phyloP scores from a whole-genome alignment of 2,888 invertebrate species.

The Isotomurus palustris region DNA sequence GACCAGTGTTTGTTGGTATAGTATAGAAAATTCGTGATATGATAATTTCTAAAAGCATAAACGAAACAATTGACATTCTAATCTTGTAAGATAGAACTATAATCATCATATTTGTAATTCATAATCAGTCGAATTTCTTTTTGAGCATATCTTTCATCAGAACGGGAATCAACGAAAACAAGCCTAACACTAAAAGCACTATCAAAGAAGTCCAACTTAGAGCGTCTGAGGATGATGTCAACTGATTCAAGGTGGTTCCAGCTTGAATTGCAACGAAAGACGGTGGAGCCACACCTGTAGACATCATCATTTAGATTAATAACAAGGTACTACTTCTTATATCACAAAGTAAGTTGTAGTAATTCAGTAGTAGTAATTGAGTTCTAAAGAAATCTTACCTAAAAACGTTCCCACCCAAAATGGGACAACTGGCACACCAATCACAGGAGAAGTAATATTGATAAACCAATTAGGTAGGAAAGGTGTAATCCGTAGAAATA shows the following conservation, averaged over 20 bases:
- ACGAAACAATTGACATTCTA: no score
- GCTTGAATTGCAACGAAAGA: constrained; percentile 97
- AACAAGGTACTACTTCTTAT: no score
- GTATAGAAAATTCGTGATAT: no score
- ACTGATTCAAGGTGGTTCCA: constrained; percentile 88
- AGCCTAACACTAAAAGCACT: constrained; percentile 70
- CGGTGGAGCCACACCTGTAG: constrained; percentile 87
- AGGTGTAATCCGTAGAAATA: constrained; percentile 95
- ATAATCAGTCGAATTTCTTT: constrained; percentile 67
- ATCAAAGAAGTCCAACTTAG: constrained; percentile 83
- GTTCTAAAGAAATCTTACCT: no score
- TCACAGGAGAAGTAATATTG: constrained; percentile 91
- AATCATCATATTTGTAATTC: not conserved
- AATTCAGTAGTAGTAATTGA: no score
- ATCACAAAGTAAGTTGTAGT: no score
- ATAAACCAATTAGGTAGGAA: constrained; percentile 99
- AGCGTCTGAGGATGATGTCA: constrained; percentile 81
- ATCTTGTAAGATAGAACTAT: not conserved
- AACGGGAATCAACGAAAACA: constrained; percentile 81
- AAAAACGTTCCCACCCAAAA: constrained; percentile 95
- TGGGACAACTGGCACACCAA: constrained; percentile 86
- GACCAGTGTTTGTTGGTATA: no score
- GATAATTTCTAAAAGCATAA: no score
- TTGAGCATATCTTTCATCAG: constrained; percentile 73
- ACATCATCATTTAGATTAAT: no score